Evolutionary conservation across 2,113 vertebrate genomes (phyloP), one percentile per base, ranked within the genome.

Genomic region (Passer domesticus): DNA sequence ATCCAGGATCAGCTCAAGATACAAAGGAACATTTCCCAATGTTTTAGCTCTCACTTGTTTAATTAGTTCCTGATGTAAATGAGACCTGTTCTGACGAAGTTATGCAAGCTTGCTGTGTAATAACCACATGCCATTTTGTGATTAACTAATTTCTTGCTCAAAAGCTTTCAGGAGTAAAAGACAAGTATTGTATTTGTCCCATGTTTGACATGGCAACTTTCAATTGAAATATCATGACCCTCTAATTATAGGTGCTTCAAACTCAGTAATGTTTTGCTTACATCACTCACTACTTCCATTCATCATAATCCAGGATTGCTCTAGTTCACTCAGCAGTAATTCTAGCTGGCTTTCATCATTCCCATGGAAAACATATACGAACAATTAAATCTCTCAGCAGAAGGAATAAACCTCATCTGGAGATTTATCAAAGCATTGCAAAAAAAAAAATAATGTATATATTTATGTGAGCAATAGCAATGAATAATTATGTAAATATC

Each of bases 341-440:
- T 90, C 95, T 95, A 74, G 53, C 74, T 50, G 31, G 64, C 90
- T 96, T 92, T 97, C 92, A 94, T 97, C 93, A 64, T 92, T 53
- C 63, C 81, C 60, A 21, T 66, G 49, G 79, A 78, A 93, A 96
- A 85, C 47, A 78, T 33, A 94, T n/a, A 96, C 13, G 46, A 88
- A 72, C 78, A 92, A 94, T 95, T 95, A 77, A 80, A 80, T 92
- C 89, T 97, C 91, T 97, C 94, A 93, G 37, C 69, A 89, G 86
- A 86, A 89, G 70, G 91, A 92, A 50, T 77, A 64, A 87, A 56
- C 60, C 50, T 88, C 52, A 88, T 90, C 77, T 81, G 37, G 58
- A 94, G 66, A 52, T 87, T 89, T 85, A 76, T 68, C 76, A 76
- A 84, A 95, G 90, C 58, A 69, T 35, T 66, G 52, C 44, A 43